Percentiles rank a stretch among this genome's conserved stretches.
These are phyloP conservation scores for Myiagra hebetior DNA, from an alignment of 2,113 vertebrate genomes.

Conservation along the genomic window DNA sequence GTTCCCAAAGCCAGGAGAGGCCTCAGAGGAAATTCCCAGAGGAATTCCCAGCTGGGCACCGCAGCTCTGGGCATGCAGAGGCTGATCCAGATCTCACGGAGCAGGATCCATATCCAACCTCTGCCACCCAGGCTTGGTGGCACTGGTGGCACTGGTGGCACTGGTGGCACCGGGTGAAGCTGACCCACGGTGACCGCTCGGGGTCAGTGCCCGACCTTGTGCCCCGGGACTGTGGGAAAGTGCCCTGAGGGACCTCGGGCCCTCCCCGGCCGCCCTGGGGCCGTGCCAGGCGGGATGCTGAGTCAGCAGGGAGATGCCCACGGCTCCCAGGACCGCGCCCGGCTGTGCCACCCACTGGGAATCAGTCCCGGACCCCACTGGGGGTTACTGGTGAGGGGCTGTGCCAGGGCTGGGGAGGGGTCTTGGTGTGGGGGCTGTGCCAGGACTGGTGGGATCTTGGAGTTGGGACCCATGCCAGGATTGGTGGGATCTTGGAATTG, in stretches of 20 bases:
- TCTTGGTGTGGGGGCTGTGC: background rate
- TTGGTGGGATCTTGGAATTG: background rate
- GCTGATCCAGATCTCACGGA: background rate
- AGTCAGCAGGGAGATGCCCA: background rate
- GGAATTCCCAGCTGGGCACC: background rate
- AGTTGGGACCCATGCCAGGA: background rate
- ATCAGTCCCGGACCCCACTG: accelerated
- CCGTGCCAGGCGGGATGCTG: background rate
- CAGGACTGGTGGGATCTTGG: background rate
- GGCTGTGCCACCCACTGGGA: accelerated
- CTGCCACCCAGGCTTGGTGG: accelerated
- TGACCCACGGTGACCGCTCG: accelerated
- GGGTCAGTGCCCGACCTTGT: background rate
- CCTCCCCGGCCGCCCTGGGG: accelerated
- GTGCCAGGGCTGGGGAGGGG: background rate
- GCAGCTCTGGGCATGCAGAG: accelerated
- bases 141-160: background rate
- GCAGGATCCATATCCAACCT: background rate
- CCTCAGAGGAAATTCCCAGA: accelerated
- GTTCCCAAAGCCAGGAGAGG: background rate
- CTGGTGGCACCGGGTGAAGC: accelerated
- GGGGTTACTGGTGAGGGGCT: background rate
- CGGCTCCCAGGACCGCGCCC: accelerated
- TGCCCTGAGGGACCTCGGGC: accelerated
- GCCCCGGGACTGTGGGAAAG: background rate